Evolutionary conservation across 2,888 invertebrate species (phyloP), one percentile per base, ranked within the genome.

Genomic region (Hydroisotoma schaefferi): DNA sequence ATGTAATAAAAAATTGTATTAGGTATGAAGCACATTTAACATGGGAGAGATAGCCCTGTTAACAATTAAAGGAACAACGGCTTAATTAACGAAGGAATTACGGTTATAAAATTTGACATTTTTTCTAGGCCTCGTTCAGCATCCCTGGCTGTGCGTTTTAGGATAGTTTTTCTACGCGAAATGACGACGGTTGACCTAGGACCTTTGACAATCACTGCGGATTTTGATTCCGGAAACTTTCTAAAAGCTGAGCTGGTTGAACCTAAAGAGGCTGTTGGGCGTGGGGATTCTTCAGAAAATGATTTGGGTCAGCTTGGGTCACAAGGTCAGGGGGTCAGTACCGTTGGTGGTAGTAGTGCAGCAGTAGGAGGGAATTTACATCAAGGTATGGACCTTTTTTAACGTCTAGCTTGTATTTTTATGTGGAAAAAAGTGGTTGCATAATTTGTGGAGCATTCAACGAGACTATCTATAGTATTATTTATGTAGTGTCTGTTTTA

Each of bases 171-270:
- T 10, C 8, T 10, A 15, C 8, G 33, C 8, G 15, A 40, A 20
- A 40, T 40, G 40, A 40, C 40, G 3, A 18, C 40, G 8, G 40
- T 40, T 20, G 20, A 5, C n/a, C 8, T 15, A 40, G 87, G 84
- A 73, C 87, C 86, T 73, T 87, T 91, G 78, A 81, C 83, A 73
- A 92, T 94, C 79, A 85, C 86, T 73, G 88, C 90, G 73, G 87
- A 88, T 77, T 92, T 93, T 80, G 93, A 93, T 78, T 93, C 92
- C 44, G 92, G 90, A 61, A 94, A 94, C 80, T 82, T 93, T 73
- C 86, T 87, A 56, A 84, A 82, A 78, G 91, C 91, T 55, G 90
- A 91, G 76, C 82, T 84, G 74, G 85, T 70, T 10, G 57, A 65
- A 22, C 52, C 47, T n/a, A n/a, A 5, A 33, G 33, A 10, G 33